A percentile compares a stretch with the other conserved stretches of the same genome.
Conservation (phyloP, 2,888 invertebrate species). For the Arctia plantaginis region DNA sequence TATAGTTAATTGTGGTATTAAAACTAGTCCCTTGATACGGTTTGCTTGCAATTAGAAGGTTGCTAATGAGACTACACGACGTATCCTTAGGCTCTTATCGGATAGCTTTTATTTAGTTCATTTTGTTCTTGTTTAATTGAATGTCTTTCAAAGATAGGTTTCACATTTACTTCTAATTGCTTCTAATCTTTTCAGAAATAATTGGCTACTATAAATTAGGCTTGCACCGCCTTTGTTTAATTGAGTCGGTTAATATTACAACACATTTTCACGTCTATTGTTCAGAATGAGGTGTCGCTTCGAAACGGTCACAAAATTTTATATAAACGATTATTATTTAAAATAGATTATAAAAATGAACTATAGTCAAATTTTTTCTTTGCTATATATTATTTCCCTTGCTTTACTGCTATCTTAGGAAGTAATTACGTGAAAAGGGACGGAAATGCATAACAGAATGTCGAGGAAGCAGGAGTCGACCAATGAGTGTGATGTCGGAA, state of each 20-base stretch:
- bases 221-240: not conserved
- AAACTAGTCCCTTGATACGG: constrained; percentile 16
- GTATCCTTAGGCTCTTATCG: constrained; percentile 16
- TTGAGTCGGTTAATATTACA: not conserved
- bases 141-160: constrained; percentile 1
- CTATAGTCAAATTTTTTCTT: too few relatives aligned
- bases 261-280: too few relatives aligned
- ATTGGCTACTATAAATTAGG: not conserved
- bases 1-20: constrained; percentile 7
- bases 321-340: too few relatives aligned
- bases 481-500: too few relatives aligned
- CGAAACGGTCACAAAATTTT: too few relatives aligned
- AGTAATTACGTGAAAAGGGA: not conserved
- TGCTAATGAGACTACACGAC: constrained; percentile 19
- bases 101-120: not conserved
- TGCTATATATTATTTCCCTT: not conserved
- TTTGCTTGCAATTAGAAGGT: constrained; percentile 21
- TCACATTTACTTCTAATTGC: constrained; percentile 5
- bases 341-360: too few relatives aligned
- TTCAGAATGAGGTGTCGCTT: too few relatives aligned
- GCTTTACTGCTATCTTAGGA: not conserved
- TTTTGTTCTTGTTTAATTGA: constrained; percentile 7
- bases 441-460: not conserved
- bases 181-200: not conserved
- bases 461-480: too few relatives aligned